A percentile compares a stretch with the other conserved stretches of the same genome.
Conservation (phyloP, 2,797 vertebrate genomes). For the Lagocephalus sceleratus region DNA sequence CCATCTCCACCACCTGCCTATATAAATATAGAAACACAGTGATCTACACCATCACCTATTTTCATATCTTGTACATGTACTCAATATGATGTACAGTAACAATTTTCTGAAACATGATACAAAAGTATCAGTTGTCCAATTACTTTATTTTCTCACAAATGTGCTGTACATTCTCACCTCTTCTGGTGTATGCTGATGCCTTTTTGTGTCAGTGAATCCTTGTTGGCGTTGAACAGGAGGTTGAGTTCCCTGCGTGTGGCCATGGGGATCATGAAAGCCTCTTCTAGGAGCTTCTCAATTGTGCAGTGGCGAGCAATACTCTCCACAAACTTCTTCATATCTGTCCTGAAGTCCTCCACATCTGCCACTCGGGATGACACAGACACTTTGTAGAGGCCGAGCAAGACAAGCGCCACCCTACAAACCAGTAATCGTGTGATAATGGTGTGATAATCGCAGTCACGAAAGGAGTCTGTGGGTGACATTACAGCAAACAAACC, state of each 20-base stretch:
- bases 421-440: constrained; percentile 35
- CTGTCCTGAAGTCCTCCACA: constrained; percentile 74
- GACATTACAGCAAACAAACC: constrained; percentile 40
- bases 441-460: too few species aligned
- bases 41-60: neutral
- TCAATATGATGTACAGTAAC: too few species aligned
- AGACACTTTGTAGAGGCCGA: constrained; percentile 81
- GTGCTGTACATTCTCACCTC: constrained; percentile 65
- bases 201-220: constrained; percentile 78
- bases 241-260: constrained; percentile 85
- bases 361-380: constrained; percentile 73
- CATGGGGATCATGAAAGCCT: constrained; percentile 80
- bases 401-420: constrained; percentile 81
- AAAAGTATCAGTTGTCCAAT: too few species aligned
- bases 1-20: constrained; percentile 77
- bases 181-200: constrained; percentile 80
- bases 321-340: constrained; percentile 81
- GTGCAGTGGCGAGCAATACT: constrained; percentile 73
- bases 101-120: too few species aligned
- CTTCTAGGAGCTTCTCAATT: constrained; percentile 76
- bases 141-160: neutral
- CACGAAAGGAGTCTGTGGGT: neutral
- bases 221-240: constrained; percentile 86
- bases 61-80: too few species aligned
- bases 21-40: neutral